phyloP scores from a whole-genome alignment of 2,888 invertebrate genomes.

The Eustalomyia histrio region DNA sequence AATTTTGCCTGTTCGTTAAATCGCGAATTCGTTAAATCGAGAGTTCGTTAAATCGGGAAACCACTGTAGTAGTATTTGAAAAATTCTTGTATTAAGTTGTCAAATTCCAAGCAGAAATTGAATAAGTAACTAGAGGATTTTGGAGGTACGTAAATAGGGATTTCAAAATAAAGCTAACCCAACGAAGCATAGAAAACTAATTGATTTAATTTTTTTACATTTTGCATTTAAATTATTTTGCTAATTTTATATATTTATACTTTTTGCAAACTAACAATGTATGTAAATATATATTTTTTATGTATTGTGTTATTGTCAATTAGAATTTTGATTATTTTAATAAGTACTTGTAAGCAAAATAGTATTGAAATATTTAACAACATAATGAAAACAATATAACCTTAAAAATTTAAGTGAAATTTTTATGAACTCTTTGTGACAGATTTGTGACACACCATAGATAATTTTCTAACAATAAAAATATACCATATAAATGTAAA shows the following conservation, averaged over 20 bases:
- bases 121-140: too few species aligned
- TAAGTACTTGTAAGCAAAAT: conserved; percentile 13
- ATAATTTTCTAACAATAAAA: conserved; percentile 56
- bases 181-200: conserved; percentile 45
- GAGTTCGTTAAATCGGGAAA: too few species aligned
- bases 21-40: too few species aligned
- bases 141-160: too few species aligned
- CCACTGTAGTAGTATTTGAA: too few species aligned
- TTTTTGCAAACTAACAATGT: conserved; percentile 24
- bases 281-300: conserved; percentile 57
- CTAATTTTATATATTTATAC: conserved; percentile 37
- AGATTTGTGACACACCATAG: conserved; percentile 37
- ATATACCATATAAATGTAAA: conserved; percentile 43
- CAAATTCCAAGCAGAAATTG: too few species aligned
- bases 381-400: conserved; percentile 48
- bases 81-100: too few species aligned
- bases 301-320: conserved; percentile 62
- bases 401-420: conserved; percentile 55
- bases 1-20: too few species aligned
- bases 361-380: conserved; percentile 52
- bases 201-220: conserved; percentile 10
- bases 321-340: conserved; percentile 45
- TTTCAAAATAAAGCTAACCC: conserved; percentile 41
- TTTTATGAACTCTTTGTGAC: conserved; percentile 59
- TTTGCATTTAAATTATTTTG: conserved; percentile 32